These are phyloP conservation scores for Calcarius lapponicus DNA, from an alignment of 2,797 vertebrate species.

Conservation along the genomic window DNA sequence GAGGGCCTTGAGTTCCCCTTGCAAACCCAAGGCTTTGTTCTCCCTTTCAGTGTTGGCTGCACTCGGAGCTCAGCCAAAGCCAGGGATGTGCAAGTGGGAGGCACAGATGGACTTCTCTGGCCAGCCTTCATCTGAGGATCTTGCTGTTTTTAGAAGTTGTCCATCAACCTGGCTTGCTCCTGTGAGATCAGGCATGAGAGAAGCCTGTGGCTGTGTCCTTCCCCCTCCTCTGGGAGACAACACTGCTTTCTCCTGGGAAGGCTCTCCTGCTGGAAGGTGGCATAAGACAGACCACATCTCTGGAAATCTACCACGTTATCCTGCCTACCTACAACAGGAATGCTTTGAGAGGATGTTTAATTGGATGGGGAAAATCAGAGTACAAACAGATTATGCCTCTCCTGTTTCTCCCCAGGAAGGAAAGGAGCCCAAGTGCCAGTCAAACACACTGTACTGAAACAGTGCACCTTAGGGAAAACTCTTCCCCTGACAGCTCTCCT, in stretches of 20 bases:
- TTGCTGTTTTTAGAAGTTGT: neutral
- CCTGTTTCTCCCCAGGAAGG: neutral
- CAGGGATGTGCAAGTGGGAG: neutral
- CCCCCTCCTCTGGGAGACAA: neutral
- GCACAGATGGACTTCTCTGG: neutral
- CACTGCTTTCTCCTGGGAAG: neutral
- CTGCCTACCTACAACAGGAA: neutral
- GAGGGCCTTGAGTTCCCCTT: constrained; percentile 2
- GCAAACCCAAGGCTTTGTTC: neutral
- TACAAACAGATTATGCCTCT: neutral
- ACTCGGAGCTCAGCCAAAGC: neutral
- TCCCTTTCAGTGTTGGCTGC: neutral
- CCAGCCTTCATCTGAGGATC: neutral
- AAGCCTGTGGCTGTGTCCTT: neutral
- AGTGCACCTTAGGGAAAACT: constrained; percentile 20
- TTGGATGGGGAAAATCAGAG: neutral
- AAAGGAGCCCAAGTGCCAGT: neutral
- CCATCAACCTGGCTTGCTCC: neutral
- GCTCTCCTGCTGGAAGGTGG: neutral
- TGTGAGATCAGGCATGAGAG: neutral
- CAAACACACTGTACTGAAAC: neutral
- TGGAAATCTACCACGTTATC: neutral
- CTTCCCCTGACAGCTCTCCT: constrained; percentile 1
- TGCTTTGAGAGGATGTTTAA: neutral
- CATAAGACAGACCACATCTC: neutral